Base-by-base conservation (phyloP, 1,140 invertebrate species). In the Brachionus manjavacas region DNA sequence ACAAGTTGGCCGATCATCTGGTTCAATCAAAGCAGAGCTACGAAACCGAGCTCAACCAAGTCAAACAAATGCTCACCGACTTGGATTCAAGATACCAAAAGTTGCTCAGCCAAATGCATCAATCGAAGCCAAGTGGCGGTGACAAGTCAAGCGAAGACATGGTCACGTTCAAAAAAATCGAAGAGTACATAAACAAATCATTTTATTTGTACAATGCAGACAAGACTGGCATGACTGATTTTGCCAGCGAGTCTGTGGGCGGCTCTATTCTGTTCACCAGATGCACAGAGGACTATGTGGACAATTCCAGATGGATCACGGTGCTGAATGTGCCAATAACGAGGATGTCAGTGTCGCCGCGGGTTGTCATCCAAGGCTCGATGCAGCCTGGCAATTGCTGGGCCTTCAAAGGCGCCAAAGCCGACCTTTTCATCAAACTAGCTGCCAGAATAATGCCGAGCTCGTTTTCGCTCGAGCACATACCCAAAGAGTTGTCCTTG, bases 331-430 rank as follows among this genome's bases (percentile, higher is more conserved):
- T 84, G 9, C 66, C 68, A 25, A 84, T 74, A 16, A 64, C 41
- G 16, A 20, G 66, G 14, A 0, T 52, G 3, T 28, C 66, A 41
- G 55, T 43, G 4, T 39, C 52, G 11, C 68, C 68, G 9, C 11
- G 66, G 11, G 41, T 74, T 74, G 83, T 84, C 23, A 83, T 83
- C 9, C 55, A 83, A 83, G 49, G 52, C 16, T 46, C 66, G 2
- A 60, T 84, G 49, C 64, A 84, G 16, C 84, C 84, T n/a, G 84
- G 84, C 6, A 64, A 84, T 49, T 84, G 84, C 31, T 84, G 72
- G 72, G n/a, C 84, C 25, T 78, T 84, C 39, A 78, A 78, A 66
- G 84, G 84, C 20, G 4, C 43, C 35, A 64, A 84, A 49, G 84
- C 35, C 14, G 46, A 52, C 64, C 20, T 84, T 1, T 43, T 84